Evolutionary conservation across 2,797 vertebrate genomes (phyloP), one percentile per base, ranked within the genome.

Genomic region (Acanthiza pusilla): DNA sequence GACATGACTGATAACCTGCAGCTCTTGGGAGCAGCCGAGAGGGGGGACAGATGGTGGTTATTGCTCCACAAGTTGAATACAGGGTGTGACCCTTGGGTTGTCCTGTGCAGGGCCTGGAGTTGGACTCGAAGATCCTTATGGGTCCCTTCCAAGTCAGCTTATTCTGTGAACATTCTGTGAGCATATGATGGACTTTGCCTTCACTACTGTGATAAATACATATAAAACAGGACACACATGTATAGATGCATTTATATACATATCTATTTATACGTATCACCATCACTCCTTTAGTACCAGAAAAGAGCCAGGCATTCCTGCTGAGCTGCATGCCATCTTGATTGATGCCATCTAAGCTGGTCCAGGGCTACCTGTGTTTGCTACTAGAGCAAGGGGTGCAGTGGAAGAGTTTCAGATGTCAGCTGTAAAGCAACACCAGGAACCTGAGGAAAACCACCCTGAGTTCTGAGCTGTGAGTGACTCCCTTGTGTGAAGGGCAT

Each of bases 21-120:
- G 38, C 38, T 77, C 70, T 26, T 10, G 40, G 14, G 65, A 85
- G 40, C 0, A 0, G 58, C 62, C 0, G 0, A 54, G 47, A 2
- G 15, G 50, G 85, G 63, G 71, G 66, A 42, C 43, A 65, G 45
- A 26, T 0, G 0, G 40, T 3, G 26, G n/a, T 45, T 32, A 18
- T 17, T 34, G 47, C 32, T 67, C 55, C 54, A 40, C 54, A 40
- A 40, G 22, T 7, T 63, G 57, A 53, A 62, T 16, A 32, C 57
- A 62, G 21, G 48, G 6, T 9, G 34, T 55, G 65, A 48, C 57
- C 42, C 57, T 13, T 32, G 65, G 21, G 26, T 30, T 48, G 48
- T 55, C 42, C 65, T 77, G 7, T 42, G 57, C 57, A 48, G 48
- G 57, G 26, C 42, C 65, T 34, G 65, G 9, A 62, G 48, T 7